Evolutionary conservation across 2,888 invertebrate species (phyloP).

Genomic region (Watsonalla cultraria): DNA sequence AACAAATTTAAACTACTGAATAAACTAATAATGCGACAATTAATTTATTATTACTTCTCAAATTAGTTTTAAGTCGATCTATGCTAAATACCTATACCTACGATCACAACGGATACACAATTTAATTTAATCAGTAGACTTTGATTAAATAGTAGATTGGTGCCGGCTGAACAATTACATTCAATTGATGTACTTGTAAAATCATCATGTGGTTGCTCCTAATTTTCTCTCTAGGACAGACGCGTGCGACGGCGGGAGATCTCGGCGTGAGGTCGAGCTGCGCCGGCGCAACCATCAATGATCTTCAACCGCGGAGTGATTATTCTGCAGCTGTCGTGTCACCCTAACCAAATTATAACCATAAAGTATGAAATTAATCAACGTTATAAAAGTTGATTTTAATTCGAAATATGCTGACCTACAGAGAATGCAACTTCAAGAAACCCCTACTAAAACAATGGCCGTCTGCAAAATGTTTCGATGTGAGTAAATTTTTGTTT

Average conservation of each 20-base stretch:
- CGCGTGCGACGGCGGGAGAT: conserved; percentile 39
- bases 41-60: no score
- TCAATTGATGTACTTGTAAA: not conserved
- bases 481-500: not conserved
- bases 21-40: no score
- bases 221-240: conserved; percentile 12
- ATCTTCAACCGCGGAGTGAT: conserved; percentile 31
- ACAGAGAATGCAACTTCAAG: not conserved
- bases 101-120: not conserved
- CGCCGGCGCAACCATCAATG: conserved; percentile 35
- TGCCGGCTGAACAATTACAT: not conserved
- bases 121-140: not conserved
- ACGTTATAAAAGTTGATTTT: no score
- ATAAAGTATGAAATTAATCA: no score
- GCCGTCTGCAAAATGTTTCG: not conserved
- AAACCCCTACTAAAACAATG: not conserved
- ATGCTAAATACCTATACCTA: no score
- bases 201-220: not conserved
- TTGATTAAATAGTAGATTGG: not conserved
- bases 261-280: conserved; percentile 36
- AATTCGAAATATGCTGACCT: not conserved
- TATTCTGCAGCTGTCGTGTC: conserved; percentile 7
- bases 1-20: no score
- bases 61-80: no score
- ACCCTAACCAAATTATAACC: no score